Evolutionary conservation across 2,888 invertebrate genomes (phyloP).

Genomic region (Coenonympha arcania): DNA sequence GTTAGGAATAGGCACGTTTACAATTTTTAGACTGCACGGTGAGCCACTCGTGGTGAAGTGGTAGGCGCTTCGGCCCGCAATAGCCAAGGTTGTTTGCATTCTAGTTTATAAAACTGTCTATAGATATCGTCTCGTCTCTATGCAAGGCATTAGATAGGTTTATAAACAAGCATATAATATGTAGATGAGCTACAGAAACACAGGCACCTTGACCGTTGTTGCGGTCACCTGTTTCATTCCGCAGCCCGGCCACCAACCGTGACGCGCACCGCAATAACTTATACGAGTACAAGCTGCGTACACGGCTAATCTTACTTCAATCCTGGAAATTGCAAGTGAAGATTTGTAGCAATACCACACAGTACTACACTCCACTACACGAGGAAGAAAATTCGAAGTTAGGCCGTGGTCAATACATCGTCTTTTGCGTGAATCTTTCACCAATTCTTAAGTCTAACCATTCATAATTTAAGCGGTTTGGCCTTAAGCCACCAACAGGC

Average conservation of each 20-base stretch:
- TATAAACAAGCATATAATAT: not conserved
- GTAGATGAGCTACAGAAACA: constrained; percentile 8
- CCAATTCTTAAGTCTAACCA: too few relatives aligned
- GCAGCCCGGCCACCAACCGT: constrained; percentile 34
- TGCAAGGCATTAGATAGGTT: too few relatives aligned
- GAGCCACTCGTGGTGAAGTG: too few relatives aligned
- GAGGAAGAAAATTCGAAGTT: too few relatives aligned
- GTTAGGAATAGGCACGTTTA: too few relatives aligned
- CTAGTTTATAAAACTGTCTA: not conserved
- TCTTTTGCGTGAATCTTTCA: too few relatives aligned
- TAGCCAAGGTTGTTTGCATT: too few relatives aligned
- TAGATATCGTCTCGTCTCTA: too few relatives aligned
- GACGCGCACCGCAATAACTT: constrained; percentile 25
- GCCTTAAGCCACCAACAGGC: not conserved
- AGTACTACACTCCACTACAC: too few relatives aligned
- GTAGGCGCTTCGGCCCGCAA: too few relatives aligned
- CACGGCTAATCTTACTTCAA: not conserved
- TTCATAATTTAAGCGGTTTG: not conserved
- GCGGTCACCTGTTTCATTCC: constrained; percentile 41
- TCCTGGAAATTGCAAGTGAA: not conserved
- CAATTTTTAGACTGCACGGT: too few relatives aligned
- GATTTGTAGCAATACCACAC: not conserved
- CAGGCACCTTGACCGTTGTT: constrained; percentile 45
- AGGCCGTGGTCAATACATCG: too few relatives aligned
- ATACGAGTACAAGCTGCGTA: not conserved